These are phyloP conservation scores for Leptura quadrifasciata DNA, from an alignment of 2,888 invertebrate species.

Conservation along the genomic window DNA sequence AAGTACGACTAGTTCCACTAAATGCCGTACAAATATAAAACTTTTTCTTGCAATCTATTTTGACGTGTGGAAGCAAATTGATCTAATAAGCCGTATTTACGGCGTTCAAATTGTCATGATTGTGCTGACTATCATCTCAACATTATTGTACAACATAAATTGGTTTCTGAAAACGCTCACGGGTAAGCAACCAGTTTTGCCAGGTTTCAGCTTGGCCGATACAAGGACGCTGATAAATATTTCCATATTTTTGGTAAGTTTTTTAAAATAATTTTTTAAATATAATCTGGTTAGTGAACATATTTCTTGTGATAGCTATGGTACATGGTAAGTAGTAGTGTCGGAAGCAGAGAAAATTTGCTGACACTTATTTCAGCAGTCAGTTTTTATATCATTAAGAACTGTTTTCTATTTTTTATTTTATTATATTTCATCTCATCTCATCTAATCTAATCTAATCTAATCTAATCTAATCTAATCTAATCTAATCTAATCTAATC, in stretches of 20 bases:
- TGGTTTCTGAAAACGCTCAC: neutral
- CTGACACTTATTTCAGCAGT: too few relatives aligned
- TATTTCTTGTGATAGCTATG: too few relatives aligned
- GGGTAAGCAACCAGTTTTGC: neutral
- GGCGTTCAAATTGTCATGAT: constrained; percentile 15
- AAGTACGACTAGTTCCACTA: neutral
- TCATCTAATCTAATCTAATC: too few relatives aligned
- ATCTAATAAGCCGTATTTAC: constrained; percentile 15
- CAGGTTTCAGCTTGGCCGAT: neutral
- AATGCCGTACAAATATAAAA: neutral
- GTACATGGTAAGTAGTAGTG: too few relatives aligned
- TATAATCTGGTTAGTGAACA: too few relatives aligned
- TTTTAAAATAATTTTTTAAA: too few relatives aligned
- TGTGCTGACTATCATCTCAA: neutral
- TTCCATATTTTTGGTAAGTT: constrained; percentile 15
- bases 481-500: too few relatives aligned
- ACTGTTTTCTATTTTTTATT: too few relatives aligned
- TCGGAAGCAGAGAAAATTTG: too few relatives aligned
- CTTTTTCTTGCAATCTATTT: constrained; percentile 23
- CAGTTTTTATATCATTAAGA: too few relatives aligned
- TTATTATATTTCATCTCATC: too few relatives aligned
- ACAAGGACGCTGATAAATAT: neutral
- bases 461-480: too few relatives aligned
- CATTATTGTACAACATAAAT: constrained; percentile 24
- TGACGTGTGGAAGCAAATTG: constrained; percentile 16